These are phyloP conservation scores for Ladona fulva DNA, from an alignment of 1,140 invertebrate species.

Conservation along the genomic window DNA sequence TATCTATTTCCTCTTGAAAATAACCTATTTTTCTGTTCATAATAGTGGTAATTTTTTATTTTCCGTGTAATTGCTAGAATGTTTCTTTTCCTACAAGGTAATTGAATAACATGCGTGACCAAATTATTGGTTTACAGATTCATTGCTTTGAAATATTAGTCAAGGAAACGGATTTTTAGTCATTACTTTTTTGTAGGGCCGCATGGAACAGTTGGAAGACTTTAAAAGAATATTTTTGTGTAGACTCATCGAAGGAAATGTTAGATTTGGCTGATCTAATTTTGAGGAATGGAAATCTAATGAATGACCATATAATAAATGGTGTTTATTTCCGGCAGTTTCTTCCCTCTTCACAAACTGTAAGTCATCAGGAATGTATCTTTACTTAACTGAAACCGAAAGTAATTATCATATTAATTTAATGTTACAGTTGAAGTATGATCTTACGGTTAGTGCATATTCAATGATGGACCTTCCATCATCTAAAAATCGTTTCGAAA, in stretches of 20 bases:
- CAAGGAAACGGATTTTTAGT: constrained; percentile 1
- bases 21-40: too few relatives aligned
- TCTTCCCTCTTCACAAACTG: constrained; percentile 54
- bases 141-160: too few relatives aligned
- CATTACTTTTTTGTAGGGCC: constrained; percentile 46
- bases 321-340: constrained; percentile 70
- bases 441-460: constrained; percentile 72
- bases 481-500: constrained; percentile 53
- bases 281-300: constrained; percentile 50
- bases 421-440: constrained; percentile 54
- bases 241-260: constrained; percentile 72
- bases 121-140: too few relatives aligned
- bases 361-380: too few relatives aligned
- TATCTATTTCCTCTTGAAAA: constrained; percentile 2
- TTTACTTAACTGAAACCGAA: too few relatives aligned
- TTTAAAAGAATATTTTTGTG: constrained; percentile 70
- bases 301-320: constrained; percentile 43
- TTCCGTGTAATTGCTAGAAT: too few relatives aligned
- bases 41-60: too few relatives aligned
- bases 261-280: constrained; percentile 66
- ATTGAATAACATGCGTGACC: too few relatives aligned
- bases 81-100: too few relatives aligned
- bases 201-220: constrained; percentile 58
- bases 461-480: constrained; percentile 70
- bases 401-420: constrained; percentile 10